Percentiles rank a stretch among this genome's conserved stretches.
These are phyloP conservation scores for Antennarius maculatus DNA, from an alignment of 2,797 vertebrate genomes.

Conservation along the genomic window DNA sequence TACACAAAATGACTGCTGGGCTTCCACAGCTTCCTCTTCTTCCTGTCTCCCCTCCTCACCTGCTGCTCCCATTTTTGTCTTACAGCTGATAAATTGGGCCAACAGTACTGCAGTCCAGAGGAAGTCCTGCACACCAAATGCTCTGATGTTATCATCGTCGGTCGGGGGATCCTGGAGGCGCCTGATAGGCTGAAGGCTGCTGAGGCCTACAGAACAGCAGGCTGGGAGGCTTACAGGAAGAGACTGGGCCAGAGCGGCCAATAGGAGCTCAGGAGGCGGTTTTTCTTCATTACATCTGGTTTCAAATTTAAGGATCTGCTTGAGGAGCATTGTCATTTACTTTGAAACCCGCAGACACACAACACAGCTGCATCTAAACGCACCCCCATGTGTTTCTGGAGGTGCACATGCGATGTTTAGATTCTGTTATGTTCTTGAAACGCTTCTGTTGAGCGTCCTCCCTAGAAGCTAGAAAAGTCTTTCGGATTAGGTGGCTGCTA, in stretches of 20 bases:
- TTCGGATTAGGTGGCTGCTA: too few relatives aligned
- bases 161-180: conserved; percentile 88
- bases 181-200: conserved; percentile 82
- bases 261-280: conserved; percentile 4
- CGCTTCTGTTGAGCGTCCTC: too few relatives aligned
- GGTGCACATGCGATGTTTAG: too few relatives aligned
- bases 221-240: conserved; percentile 89
- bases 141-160: conserved; percentile 95
- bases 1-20: background rate
- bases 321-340: too few relatives aligned
- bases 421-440: too few relatives aligned
- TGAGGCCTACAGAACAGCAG: conserved; percentile 87
- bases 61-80: background rate
- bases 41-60: background rate
- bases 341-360: too few relatives aligned
- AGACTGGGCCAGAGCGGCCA: conserved; percentile 65
- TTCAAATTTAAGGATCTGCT: too few relatives aligned
- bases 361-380: conserved; percentile 4
- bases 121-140: conserved; percentile 86
- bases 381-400: background rate
- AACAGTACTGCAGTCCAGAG: conserved; percentile 89
- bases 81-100: conserved; percentile 89
- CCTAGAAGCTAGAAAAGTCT: too few relatives aligned
- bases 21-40: background rate
- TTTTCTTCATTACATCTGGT: background rate